These are phyloP conservation scores for Schizopygopsis malacanthus DNA, from an alignment of 2,797 vertebrate species.

Conservation along the genomic window DNA sequence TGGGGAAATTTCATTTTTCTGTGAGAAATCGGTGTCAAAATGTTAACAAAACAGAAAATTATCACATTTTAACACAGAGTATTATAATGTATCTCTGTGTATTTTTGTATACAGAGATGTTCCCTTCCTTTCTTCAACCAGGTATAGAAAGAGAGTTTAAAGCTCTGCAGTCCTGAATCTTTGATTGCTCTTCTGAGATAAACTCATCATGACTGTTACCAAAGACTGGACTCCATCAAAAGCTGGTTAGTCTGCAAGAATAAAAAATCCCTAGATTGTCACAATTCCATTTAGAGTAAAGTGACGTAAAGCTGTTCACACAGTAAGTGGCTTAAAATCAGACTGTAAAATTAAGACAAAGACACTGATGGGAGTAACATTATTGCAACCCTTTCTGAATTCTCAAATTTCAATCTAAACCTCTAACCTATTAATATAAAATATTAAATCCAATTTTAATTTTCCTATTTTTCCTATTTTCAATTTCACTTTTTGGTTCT, in stretches of 20 bases:
- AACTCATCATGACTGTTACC: conserved; percentile 48
- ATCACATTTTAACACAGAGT: background rate
- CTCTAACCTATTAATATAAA: background rate
- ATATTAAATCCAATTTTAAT: background rate
- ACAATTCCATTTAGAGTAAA: background rate
- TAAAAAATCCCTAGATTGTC: conserved; percentile 5
- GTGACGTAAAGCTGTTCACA: conserved; percentile 40
- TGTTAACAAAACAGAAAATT: background rate
- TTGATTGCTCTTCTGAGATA: conserved; percentile 49
- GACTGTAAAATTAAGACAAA: background rate
- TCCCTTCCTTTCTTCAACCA: background rate
- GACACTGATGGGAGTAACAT: background rate
- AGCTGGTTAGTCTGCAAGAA: conserved; percentile 42
- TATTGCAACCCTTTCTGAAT: background rate
- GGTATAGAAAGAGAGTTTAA: conserved; percentile 36
- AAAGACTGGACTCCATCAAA: conserved; percentile 11
- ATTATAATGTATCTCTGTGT: too few relatives aligned
- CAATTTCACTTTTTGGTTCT: too few relatives aligned
- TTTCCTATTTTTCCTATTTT: background rate
- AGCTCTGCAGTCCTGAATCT: conserved; percentile 26
- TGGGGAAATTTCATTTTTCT: too few relatives aligned
- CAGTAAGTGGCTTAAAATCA: conserved; percentile 40
- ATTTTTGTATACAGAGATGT: too few relatives aligned
- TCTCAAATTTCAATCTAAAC: background rate
- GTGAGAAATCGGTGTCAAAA: background rate